A percentile compares a stretch with the other conserved stretches of the same genome.
Evolutionary conservation across 2,113 vertebrate species (phyloP).

Genomic region (Melospiza georgiana): DNA sequence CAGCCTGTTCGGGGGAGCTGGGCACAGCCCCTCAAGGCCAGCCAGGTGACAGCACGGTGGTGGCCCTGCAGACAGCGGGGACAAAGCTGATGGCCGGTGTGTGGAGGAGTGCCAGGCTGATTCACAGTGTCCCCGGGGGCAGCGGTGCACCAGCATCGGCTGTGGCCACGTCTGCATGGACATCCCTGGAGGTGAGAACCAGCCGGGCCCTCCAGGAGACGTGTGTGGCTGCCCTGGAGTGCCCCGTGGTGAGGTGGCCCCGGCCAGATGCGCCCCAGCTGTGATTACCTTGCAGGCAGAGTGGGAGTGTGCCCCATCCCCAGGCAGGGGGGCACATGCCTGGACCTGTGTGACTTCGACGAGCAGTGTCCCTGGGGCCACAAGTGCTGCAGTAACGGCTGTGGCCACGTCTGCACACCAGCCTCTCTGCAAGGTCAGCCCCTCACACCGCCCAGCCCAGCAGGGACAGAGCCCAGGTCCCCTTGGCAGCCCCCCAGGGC

Average conservation of each 20-base stretch:
- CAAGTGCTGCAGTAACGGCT: constrained; percentile 44
- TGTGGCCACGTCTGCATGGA: not conserved
- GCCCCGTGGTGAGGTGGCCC: rapidly evolving
- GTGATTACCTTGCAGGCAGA: not conserved
- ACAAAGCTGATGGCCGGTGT: not conserved
- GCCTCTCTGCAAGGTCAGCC: constrained; percentile 25
- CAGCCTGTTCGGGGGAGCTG: rapidly evolving
- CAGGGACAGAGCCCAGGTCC: not conserved
- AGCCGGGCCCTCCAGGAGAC: rapidly evolving
- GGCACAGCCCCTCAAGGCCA: rapidly evolving
- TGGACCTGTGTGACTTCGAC: not conserved
- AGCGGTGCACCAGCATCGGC: not conserved
- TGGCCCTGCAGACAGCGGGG: not conserved
- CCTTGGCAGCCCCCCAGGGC: rapidly evolving
- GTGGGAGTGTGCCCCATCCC: not conserved
- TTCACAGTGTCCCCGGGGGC: not conserved
- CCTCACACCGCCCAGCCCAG: not conserved
- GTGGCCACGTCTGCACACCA: not conserved
- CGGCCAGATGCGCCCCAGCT: rapidly evolving
- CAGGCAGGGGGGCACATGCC: rapidly evolving
- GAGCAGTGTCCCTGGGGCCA: constrained; percentile 17
- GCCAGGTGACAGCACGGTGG: not conserved
- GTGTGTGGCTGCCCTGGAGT: too few relatives aligned
- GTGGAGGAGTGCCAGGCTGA: not conserved
- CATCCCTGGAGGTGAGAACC: not conserved